Evolutionary conservation across 1,140 invertebrate species (phyloP), one percentile per base, ranked within the genome.

Genomic region (Euura saliciscinereae): DNA sequence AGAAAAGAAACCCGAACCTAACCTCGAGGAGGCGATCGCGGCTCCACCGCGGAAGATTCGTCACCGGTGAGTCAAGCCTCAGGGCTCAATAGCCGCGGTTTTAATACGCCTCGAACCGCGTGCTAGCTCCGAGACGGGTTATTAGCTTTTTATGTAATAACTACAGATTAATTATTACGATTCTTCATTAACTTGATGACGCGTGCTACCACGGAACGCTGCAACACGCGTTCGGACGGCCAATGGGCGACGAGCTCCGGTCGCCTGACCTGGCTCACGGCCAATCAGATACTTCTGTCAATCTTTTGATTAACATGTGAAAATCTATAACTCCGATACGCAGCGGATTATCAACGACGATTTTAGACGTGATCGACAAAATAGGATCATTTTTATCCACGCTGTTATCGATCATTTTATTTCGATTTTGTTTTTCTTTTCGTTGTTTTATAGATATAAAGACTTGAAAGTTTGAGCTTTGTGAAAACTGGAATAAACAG

Each of bases 31-130:
- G 79, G 80, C 74, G 43, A 74, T 28, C 67, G 8, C 77, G 66
- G 76, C 80, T 70, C 79, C 80, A 66, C 81, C 79, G 75, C 84
- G 85, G 44, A 86, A 82, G 73, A 86, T 86, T 78, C 85, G 85
- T 79, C 85, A 87, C 80, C 84, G 85, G 85, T 87, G 71, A 85
- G 85, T 78, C 45, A 65, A 28, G 59, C 11, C 44, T 72, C 0
- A 46, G 68, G 68, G 43, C 4, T n/a, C 28, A 7, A 43, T 10
- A 46, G 43, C 43, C 45, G 42, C 51, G 67, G 64, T 68, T 69
- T 68, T 69, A 5, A 59, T 28, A 7, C 66, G 42, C 59, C 11
- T 51, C 64, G 6, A 59, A 43, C 43, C n/a, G 75, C 70, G 68
- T 28, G 68, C 6, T 59, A 46, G n/a, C 13, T n/a, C 51, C 8